Percentiles rank a stretch among this genome's conserved stretches.
phyloP scores from a whole-genome alignment of 2,113 vertebrate genomes.

The Platichthys flesus region DNA sequence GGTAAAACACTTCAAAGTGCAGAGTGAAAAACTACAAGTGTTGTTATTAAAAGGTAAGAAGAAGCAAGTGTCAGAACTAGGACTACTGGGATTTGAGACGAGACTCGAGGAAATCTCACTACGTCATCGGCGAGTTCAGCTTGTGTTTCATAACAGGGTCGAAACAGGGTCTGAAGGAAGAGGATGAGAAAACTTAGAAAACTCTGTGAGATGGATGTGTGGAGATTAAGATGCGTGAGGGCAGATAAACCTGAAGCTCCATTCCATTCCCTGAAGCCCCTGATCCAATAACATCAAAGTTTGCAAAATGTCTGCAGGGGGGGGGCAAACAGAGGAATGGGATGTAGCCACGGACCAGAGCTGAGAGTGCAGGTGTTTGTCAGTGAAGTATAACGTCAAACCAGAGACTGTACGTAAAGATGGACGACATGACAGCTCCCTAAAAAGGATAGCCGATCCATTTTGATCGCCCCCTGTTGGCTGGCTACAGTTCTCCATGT shows the following conservation, averaged over 20 bases:
- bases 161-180: constrained; percentile 8
- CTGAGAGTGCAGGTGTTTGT: constrained; percentile 14
- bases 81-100: constrained; percentile 37
- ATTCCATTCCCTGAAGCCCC: constrained; percentile 28
- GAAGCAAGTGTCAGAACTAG: constrained; percentile 37
- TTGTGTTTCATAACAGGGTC: constrained; percentile 13
- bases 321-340: constrained; percentile 17
- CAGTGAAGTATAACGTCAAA: constrained; percentile 10
- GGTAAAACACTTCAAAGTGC: constrained; percentile 41
- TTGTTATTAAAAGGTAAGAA: constrained; percentile 50
- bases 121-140: constrained; percentile 5
- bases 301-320: neutral
- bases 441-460: too few species aligned
- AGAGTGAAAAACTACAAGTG: constrained; percentile 19
- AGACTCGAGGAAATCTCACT: constrained; percentile 34
- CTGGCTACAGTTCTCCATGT: too few species aligned
- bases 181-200: neutral
- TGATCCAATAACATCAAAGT: neutral
- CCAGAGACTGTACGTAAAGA: too few species aligned
- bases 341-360: constrained; percentile 14
- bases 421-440: too few species aligned
- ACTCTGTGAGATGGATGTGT: constrained; percentile 17
- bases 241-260: constrained; percentile 9
- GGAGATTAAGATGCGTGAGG: constrained; percentile 15
- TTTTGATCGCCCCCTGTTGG: too few species aligned